Evolutionary conservation across 2,888 invertebrate species (phyloP), one percentile per base, ranked within the genome.

Genomic region (Shargacucullia verbasci): DNA sequence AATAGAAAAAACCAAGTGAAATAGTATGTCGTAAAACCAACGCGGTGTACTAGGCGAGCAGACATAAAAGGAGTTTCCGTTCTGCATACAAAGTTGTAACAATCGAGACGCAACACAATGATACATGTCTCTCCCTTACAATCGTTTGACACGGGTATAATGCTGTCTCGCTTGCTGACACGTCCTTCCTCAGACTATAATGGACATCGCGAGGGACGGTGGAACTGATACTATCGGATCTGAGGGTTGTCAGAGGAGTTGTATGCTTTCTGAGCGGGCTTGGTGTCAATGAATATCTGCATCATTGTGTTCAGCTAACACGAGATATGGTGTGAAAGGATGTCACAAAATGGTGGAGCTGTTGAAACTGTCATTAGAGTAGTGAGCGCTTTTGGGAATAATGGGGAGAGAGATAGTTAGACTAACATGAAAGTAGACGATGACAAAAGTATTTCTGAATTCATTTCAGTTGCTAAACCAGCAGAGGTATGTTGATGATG

Each of bases 101-200:
- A 90, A 91, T 90, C 86, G 87, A 86, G 77, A 58, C 85, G 85
- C 82, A 90, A 84, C 84, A 90, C 89, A 91, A 90, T 86, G 85
- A 84, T 82, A 81, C 73, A 76, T 85, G 89, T 89, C 87, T 81
- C 81, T 89, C 87, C 84, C 84, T 86, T 89, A 90, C 86, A 84
- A 83, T 72, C 87, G 69, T 67, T 66, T 75, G 86, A 90, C 84
- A 81, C 63, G 83, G 81, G 85, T 68, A 91, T 92, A 90, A 88
- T 85, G 82, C 85, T 78, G 86, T 90, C 90, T 86, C 87, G 75
- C 86, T 90, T 82, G 61, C 73, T 88, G 91, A 91, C 88, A 89
- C 85, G 79, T 92, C 91, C 90, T 91, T 91, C 91, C 92, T 85
- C 80, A 67, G 78, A 79, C 81, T 83, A 86, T 84, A 85, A 83